phyloP scores from a whole-genome alignment of 30 jellyfish, hydroid and myxozoan species.

The Cassiopea andromeda region DNA sequence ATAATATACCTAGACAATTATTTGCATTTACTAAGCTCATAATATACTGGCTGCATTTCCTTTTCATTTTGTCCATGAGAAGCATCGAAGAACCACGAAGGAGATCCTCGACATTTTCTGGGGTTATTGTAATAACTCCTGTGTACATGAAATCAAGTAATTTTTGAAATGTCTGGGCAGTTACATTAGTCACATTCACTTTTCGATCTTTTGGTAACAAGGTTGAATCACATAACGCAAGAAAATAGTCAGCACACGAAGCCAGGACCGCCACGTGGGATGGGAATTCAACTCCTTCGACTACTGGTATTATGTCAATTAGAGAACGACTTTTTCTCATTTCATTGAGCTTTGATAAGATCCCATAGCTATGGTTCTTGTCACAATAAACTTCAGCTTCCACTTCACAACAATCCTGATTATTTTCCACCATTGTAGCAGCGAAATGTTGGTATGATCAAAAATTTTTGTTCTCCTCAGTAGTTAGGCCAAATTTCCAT shows the following conservation, averaged over 20 bases:
- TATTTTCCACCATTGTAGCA: neutral
- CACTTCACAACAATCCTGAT: neutral
- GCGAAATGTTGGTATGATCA: neutral
- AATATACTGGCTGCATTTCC: conserved; percentile 75
- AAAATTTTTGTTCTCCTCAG: neutral
- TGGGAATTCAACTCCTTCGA: conserved; percentile 75
- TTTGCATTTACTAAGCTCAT: conserved; percentile 62
- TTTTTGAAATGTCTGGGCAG: conserved; percentile 54
- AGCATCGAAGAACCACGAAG: conserved; percentile 90
- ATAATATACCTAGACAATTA: conserved; percentile 76
- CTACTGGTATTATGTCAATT: conserved; percentile 74
- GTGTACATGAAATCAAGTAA: conserved; percentile 82
- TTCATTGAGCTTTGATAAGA: conserved; percentile 26
- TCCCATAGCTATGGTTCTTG: conserved; percentile 28
- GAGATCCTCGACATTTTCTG: conserved; percentile 77
- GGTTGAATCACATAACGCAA: conserved; percentile 81
- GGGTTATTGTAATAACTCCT: conserved; percentile 71
- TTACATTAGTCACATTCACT: conserved; percentile 60
- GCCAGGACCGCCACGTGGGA: conserved; percentile 85
- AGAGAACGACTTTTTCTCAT: conserved; percentile 70
- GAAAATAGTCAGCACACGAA: conserved; percentile 83
- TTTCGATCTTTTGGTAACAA: conserved; percentile 58
- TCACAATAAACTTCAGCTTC: conserved; percentile 18
- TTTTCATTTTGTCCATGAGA: conserved; percentile 68
- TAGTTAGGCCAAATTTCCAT: neutral